Conservation (phyloP, 23 tunicate species). For the Clavelina lepadiformis region DNA sequence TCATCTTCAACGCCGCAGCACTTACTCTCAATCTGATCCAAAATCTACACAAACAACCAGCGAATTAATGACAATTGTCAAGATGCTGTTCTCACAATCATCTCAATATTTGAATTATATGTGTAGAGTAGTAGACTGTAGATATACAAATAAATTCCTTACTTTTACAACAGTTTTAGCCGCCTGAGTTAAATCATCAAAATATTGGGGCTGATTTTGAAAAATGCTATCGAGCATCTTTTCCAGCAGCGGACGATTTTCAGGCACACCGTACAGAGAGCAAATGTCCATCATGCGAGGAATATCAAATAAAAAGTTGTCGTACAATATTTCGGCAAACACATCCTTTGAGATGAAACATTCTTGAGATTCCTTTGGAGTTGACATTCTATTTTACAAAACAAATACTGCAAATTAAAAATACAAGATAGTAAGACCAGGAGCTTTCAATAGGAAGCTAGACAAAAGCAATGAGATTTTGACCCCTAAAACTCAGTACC, state of each 20-base stretch:
- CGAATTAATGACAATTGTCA: too few species aligned
- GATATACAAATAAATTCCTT: background rate
- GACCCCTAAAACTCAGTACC: too few species aligned
- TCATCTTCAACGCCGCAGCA: conserved; percentile 21
- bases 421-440: too few species aligned
- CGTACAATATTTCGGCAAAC: conserved; percentile 58
- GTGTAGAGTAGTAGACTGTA: background rate
- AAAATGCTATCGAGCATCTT: conserved; percentile 59
- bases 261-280: conserved; percentile 29
- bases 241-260: conserved; percentile 36
- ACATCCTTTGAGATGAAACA: conserved; percentile 40
- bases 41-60: conserved; percentile 18
- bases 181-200: conserved; percentile 48
- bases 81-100: too few species aligned
- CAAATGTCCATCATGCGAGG: conserved; percentile 85
- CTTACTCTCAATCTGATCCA: conserved; percentile 26
- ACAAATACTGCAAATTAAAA: too few species aligned
- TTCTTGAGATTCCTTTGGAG: conserved; percentile 64
- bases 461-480: too few species aligned
- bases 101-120: too few species aligned
- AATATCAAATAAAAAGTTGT: conserved; percentile 81
- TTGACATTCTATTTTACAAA: conserved; percentile 91
- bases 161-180: conserved; percentile 64
- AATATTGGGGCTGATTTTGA: conserved; percentile 46
- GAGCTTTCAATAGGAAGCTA: too few species aligned